Evolutionary conservation across 2,113 vertebrate species (phyloP).

Genomic region (Orycteropus afer): DNA sequence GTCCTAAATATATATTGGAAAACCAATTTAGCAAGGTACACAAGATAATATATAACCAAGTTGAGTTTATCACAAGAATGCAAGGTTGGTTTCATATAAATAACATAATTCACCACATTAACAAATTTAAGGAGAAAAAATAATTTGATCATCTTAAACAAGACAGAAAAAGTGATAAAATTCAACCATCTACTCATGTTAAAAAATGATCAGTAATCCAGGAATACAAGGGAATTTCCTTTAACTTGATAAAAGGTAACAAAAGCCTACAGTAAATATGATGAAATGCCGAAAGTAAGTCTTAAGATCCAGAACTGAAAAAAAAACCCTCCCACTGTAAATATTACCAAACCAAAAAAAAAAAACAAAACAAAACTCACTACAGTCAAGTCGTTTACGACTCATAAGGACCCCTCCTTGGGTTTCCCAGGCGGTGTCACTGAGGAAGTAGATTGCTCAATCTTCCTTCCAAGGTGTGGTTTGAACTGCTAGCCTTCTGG

Average conservation of each 20-base stretch:
- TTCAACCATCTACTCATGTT: background rate
- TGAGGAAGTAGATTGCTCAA: too few species aligned
- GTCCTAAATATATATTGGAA: background rate
- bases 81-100: slow-evolving; percentile 15
- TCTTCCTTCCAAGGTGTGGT: too few species aligned
- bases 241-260: background rate
- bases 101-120: background rate
- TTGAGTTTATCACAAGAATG: slow-evolving; percentile 4
- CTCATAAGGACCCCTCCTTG: too few species aligned
- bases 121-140: slow-evolving; percentile 42
- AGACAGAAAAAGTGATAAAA: background rate
- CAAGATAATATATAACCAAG: background rate
- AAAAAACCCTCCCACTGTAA: background rate
- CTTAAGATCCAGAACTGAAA: slow-evolving; percentile 1
- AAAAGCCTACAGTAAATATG: background rate
- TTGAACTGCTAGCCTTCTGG: too few species aligned
- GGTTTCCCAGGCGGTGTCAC: too few species aligned
- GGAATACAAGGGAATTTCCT: background rate
- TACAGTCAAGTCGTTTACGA: too few species aligned
- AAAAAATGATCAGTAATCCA: slow-evolving; percentile 20
- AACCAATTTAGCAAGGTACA: background rate
- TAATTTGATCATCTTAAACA: background rate
- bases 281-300: slow-evolving; percentile 24
- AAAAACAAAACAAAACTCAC: too few species aligned
- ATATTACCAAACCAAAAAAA: too few species aligned